Conservation (phyloP, 2,113 vertebrate genomes). For the Xiphophorus maculatus region DNA sequence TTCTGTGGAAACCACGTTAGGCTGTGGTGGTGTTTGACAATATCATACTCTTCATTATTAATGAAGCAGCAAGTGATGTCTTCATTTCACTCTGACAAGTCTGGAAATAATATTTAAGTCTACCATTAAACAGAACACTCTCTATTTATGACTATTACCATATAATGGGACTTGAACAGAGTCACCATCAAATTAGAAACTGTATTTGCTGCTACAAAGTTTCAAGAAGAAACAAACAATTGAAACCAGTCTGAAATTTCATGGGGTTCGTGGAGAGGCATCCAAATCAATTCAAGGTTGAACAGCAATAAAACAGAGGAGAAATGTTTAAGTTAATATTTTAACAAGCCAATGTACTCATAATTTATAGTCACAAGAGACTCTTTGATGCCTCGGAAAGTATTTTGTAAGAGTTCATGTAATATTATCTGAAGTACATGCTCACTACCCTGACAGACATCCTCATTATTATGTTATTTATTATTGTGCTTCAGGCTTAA, state of each 20-base stretch:
- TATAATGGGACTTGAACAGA: too few relatives aligned
- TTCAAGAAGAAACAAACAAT: too few relatives aligned
- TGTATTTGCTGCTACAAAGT: too few relatives aligned
- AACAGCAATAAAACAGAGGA: not conserved
- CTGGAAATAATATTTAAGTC: not conserved
- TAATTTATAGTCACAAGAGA: not conserved
- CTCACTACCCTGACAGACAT: constrained; percentile 29
- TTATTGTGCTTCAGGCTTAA: constrained; percentile 40
- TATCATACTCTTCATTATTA: not conserved
- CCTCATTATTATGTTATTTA: constrained; percentile 26
- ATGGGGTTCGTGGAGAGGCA: not conserved
- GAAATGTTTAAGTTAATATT: too few relatives aligned
- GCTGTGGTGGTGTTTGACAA: too few relatives aligned
- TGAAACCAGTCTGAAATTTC: too few relatives aligned
- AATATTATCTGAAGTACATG: constrained; percentile 5
- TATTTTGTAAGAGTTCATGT: constrained; percentile 1
- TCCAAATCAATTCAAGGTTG: not conserved
- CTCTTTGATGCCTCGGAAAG: constrained; percentile 2
- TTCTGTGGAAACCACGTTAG: too few relatives aligned
- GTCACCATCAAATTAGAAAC: too few relatives aligned
- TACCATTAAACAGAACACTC: not conserved
- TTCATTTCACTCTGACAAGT: not conserved
- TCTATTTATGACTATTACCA: not conserved
- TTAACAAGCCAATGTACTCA: not conserved
- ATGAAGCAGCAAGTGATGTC: not conserved